Evolutionary conservation across 1,140 invertebrate species (phyloP).

Genomic region (Zophobas atratus): DNA sequence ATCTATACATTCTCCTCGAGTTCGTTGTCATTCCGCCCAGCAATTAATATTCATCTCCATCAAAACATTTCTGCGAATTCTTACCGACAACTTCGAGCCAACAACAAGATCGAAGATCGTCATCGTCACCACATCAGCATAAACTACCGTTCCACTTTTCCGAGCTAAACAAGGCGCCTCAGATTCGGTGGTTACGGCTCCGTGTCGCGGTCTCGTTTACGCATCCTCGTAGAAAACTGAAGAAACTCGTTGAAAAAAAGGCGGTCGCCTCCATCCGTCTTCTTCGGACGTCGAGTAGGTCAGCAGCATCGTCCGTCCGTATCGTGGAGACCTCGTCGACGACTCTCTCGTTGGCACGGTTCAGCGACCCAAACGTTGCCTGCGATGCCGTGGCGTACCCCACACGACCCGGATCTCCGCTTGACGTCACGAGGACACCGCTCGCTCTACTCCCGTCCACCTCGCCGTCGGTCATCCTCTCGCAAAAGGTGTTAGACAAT

Average conservation of each 20-base stretch:
- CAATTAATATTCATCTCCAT: too few species aligned
- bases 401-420: conserved; percentile 54
- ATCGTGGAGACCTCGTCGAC: conserved; percentile 20
- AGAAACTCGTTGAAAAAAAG: conserved; percentile 1
- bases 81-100: too few species aligned
- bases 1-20: too few species aligned
- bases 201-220: not conserved
- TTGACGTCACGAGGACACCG: conserved; percentile 53
- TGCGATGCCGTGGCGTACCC: conserved; percentile 30
- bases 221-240: conserved; percentile 7
- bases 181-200: not conserved
- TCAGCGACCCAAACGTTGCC: conserved; percentile 48
- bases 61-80: too few species aligned
- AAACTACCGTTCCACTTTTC: too few species aligned
- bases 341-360: conserved; percentile 37
- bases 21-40: too few species aligned
- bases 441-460: conserved; percentile 37
- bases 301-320: conserved; percentile 31
- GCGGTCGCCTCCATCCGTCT: conserved; percentile 27
- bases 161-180: too few species aligned
- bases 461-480: conserved; percentile 7
- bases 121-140: too few species aligned
- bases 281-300: conserved; percentile 19
- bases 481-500: not conserved
- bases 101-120: too few species aligned